Percentiles rank a stretch among this genome's conserved stretches.
These are phyloP conservation scores for Gnatocerus cornutus DNA, from an alignment of 2,888 invertebrate genomes.

Conservation along the genomic window DNA sequence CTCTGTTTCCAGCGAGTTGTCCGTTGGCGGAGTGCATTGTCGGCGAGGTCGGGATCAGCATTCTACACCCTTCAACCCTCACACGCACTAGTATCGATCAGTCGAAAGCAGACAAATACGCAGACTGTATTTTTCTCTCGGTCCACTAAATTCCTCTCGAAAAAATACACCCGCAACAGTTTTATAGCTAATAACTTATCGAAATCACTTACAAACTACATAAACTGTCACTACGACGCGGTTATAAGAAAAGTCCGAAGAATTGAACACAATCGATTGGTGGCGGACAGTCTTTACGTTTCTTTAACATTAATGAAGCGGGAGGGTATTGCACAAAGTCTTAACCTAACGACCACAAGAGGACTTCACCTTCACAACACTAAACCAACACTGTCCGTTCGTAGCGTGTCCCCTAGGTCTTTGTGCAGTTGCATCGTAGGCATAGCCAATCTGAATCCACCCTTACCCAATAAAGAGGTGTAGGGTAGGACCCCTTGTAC, in stretches of 20 bases:
- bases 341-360: constrained; percentile 70
- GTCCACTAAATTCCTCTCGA: constrained; percentile 27
- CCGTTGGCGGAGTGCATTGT: constrained; percentile 58
- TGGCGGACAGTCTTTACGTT: constrained; percentile 54
- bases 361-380: constrained; percentile 71
- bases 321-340: constrained; percentile 40
- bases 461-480: constrained; percentile 67
- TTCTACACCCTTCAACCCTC: constrained; percentile 55
- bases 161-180: constrained; percentile 38
- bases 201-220: constrained; percentile 41
- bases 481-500: constrained; percentile 63
- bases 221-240: constrained; percentile 29
- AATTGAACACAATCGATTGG: constrained; percentile 51
- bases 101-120: constrained; percentile 53
- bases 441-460: constrained; percentile 68
- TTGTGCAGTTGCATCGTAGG: constrained; percentile 68
- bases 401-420: constrained; percentile 64
- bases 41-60: constrained; percentile 70
- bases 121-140: constrained; percentile 48
- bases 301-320: constrained; percentile 21
- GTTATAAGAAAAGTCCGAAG: constrained; percentile 12
- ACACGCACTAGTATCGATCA: constrained; percentile 54
- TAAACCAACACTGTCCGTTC: constrained; percentile 69
- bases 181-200: constrained; percentile 45
- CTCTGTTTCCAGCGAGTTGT: constrained; percentile 61